A percentile compares a stretch with the other conserved stretches of the same genome.
Conservation (phyloP, 2,797 vertebrate genomes). For the Perdix hodgsoniae region DNA sequence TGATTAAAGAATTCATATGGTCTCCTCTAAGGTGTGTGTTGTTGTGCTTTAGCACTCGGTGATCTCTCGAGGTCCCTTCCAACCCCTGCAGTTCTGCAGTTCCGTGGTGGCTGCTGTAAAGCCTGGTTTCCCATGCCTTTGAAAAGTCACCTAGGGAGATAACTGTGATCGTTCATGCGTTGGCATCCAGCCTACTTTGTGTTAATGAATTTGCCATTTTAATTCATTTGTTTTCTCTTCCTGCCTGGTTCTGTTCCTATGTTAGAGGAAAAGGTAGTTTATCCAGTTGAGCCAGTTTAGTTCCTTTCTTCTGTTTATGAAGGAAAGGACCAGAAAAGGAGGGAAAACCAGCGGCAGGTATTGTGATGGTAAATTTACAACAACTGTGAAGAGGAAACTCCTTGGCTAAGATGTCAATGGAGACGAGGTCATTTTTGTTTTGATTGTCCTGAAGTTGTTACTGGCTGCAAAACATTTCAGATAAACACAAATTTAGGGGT, state of each 20-base stretch:
- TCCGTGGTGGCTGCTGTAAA: background rate
- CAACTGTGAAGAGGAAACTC: background rate
- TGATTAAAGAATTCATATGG: background rate
- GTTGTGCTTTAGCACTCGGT: background rate
- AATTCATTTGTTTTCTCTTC: background rate
- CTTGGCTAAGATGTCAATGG: background rate
- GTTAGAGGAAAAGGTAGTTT: constrained; percentile 13
- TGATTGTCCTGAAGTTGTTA: background rate
- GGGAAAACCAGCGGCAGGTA: background rate
- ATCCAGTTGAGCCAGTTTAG: background rate
- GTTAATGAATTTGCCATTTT: background rate
- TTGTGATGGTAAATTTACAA: background rate
- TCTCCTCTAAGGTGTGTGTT: background rate
- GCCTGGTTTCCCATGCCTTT: background rate
- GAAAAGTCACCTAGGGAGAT: background rate
- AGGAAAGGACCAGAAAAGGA: constrained; percentile 13
- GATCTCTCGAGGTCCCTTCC: too few species aligned
- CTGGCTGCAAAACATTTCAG: background rate
- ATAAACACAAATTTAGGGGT: background rate
- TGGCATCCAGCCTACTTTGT: background rate
- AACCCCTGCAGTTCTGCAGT: background rate
- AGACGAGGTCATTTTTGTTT: background rate
- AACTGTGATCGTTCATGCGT: rapidly evolving
- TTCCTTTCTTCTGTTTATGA: background rate
- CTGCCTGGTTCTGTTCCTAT: background rate